These are phyloP conservation scores for Caenorhabditis drosophilae DNA, from an alignment of 2,888 invertebrate genomes.

Conservation along the genomic window DNA sequence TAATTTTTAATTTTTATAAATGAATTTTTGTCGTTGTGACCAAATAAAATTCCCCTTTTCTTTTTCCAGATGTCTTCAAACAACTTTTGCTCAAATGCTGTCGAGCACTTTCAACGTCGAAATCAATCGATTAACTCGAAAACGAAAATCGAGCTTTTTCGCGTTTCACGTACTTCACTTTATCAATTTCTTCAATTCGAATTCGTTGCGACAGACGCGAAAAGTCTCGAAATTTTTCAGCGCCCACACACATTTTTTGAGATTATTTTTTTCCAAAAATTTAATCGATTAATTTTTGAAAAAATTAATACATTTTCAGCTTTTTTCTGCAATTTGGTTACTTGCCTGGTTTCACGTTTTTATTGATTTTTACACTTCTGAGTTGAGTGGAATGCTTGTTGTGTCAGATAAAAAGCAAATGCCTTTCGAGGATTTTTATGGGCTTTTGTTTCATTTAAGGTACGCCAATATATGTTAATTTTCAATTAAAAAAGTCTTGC, in stretches of 20 bases:
- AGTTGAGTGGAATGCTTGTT: slow-evolving; percentile 37
- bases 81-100: slow-evolving; percentile 22
- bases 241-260: too few relatives aligned
- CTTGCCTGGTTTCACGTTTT: slow-evolving; percentile 38
- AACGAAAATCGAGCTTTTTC: slow-evolving; percentile 26
- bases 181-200: slow-evolving; percentile 12
- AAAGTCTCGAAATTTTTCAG: neutral
- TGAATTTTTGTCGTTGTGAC: too few relatives aligned
- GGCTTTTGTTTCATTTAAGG: slow-evolving; percentile 28
- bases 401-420: slow-evolving; percentile 39
- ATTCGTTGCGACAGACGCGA: slow-evolving; percentile 11
- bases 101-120: slow-evolving; percentile 29
- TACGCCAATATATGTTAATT: too few relatives aligned
- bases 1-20: too few relatives aligned
- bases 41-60: too few relatives aligned
- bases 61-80: slow-evolving; percentile 31
- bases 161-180: slow-evolving; percentile 24
- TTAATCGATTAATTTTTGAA: neutral
- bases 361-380: slow-evolving; percentile 39
- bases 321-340: slow-evolving; percentile 35
- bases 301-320: slow-evolving; percentile 8
- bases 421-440: slow-evolving; percentile 37
- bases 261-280: neutral
- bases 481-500: too few relatives aligned
- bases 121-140: slow-evolving; percentile 10